Conservation (phyloP, 2,888 invertebrate species). For the Geophilus truncorum region DNA sequence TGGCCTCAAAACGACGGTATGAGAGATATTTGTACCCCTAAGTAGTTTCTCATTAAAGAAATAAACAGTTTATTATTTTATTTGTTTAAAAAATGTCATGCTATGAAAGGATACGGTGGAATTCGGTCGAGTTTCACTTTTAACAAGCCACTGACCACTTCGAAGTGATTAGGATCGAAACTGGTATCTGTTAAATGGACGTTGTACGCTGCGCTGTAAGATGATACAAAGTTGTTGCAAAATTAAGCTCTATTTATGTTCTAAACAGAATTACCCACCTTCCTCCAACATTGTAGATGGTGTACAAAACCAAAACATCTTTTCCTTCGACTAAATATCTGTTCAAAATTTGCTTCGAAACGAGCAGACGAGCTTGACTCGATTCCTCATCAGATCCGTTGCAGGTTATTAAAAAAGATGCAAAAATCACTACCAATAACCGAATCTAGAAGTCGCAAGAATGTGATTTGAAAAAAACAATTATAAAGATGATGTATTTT, state of each 20-base stretch:
- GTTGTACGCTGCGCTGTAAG: constrained; percentile 67
- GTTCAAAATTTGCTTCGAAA: constrained; percentile 91
- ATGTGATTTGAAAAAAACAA: not conserved
- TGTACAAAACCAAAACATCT: constrained; percentile 93
- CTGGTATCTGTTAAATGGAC: constrained; percentile 84
- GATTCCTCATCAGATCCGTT: constrained; percentile 58
- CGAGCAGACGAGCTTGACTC: constrained; percentile 71
- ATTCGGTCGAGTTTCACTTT: constrained; percentile 77
- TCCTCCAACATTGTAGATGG: constrained; percentile 86
- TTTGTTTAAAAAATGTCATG: not conserved
- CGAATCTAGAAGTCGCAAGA: not conserved
- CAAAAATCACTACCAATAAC: not conserved
- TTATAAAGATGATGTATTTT: too few species aligned
- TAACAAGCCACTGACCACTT: constrained; percentile 79
- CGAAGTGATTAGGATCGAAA: constrained; percentile 87
- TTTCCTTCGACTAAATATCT: constrained; percentile 93
- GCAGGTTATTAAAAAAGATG: not conserved
- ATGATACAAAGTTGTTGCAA: not conserved
- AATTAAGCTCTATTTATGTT: not conserved
- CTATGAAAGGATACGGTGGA: constrained; percentile 63
- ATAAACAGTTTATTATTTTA: not conserved
- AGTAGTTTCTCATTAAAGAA: not conserved
- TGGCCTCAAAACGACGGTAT: constrained; percentile 86
- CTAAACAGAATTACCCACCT: constrained; percentile 48
- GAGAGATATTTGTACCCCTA: constrained; percentile 79